These are phyloP conservation scores for Tubulanus polymorphus DNA, from an alignment of 2,888 invertebrate species.

Conservation along the genomic window DNA sequence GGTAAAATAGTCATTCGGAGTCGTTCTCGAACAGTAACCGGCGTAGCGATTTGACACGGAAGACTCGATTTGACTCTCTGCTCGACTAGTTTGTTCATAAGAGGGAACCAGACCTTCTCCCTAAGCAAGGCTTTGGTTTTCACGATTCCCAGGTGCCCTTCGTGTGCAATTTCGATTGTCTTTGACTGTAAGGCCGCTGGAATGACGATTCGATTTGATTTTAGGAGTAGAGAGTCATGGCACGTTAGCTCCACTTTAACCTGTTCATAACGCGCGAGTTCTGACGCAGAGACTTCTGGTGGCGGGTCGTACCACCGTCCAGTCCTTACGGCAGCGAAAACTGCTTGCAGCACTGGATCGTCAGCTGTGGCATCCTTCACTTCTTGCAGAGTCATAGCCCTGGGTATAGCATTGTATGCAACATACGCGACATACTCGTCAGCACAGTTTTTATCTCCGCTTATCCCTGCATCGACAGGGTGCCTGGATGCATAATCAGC, in stretches of 20 bases:
- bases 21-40: slow-evolving; percentile 13
- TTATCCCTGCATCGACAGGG: slow-evolving; percentile 7
- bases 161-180: background rate
- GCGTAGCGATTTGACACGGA: slow-evolving; percentile 12
- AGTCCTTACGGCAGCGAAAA: slow-evolving; percentile 6
- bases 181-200: too few species aligned
- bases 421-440: slow-evolving; percentile 19
- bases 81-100: slow-evolving; percentile 7
- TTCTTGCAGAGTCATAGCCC: slow-evolving; percentile 19
- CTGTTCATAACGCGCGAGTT: background rate
- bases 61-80: slow-evolving; percentile 12
- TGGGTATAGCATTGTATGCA: slow-evolving; percentile 16
- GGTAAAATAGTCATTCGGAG: slow-evolving; percentile 18
- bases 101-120: background rate
- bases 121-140: background rate
- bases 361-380: slow-evolving; percentile 3
- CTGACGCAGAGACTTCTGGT: too few species aligned
- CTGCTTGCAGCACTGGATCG: background rate
- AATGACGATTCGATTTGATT: too few species aligned
- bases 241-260: slow-evolving; percentile 14
- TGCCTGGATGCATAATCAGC: slow-evolving; percentile 25
- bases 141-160: background rate
- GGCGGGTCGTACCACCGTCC: slow-evolving; percentile 10
- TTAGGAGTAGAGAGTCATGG: too few species aligned
- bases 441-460: background rate